Evolutionary conservation across 2,888 invertebrate species (phyloP).

Genomic region (Pseudeuparius sepicola): DNA sequence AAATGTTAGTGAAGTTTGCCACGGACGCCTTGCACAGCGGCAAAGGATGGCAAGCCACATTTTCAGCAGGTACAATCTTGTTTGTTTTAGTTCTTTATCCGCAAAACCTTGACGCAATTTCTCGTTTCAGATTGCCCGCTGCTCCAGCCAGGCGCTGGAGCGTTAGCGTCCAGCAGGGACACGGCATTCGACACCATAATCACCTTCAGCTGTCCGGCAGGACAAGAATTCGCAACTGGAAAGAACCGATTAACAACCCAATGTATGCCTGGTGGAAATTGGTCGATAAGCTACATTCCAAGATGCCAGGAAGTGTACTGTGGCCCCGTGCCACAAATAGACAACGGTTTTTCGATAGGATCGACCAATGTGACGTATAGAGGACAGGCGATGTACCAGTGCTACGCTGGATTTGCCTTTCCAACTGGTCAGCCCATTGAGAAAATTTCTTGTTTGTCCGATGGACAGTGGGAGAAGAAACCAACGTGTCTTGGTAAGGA

Average conservation of each 20-base stretch:
- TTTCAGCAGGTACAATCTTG: constrained; percentile 62
- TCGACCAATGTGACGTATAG: constrained; percentile 92
- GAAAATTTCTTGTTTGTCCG: constrained; percentile 78
- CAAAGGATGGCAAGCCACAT: constrained; percentile 80
- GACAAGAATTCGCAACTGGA: constrained; percentile 90
- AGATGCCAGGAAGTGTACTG: constrained; percentile 95
- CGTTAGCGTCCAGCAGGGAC: constrained; percentile 82
- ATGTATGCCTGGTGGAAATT: constrained; percentile 82
- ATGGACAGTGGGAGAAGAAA: constrained; percentile 87
- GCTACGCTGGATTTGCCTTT: constrained; percentile 93
- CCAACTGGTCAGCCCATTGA: constrained; percentile 80
- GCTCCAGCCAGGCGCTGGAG: constrained; percentile 74
- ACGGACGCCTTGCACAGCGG: constrained; percentile 81
- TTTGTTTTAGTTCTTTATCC: neutral
- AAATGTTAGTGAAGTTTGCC: constrained; percentile 79
- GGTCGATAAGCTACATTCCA: constrained; percentile 86
- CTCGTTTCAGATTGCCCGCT: constrained; percentile 67
- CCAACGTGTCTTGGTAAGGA: constrained; percentile 73
- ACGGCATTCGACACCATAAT: constrained; percentile 84
- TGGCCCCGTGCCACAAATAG: constrained; percentile 95
- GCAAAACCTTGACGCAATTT: neutral
- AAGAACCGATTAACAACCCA: constrained; percentile 73
- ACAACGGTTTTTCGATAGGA: constrained; percentile 93
- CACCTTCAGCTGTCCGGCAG: constrained; percentile 84
- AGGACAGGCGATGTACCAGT: constrained; percentile 90